Percentiles rank a stretch among this genome's conserved stretches.
Conservation (phyloP, 2,888 invertebrate genomes). For the Orchesella flavescens region DNA sequence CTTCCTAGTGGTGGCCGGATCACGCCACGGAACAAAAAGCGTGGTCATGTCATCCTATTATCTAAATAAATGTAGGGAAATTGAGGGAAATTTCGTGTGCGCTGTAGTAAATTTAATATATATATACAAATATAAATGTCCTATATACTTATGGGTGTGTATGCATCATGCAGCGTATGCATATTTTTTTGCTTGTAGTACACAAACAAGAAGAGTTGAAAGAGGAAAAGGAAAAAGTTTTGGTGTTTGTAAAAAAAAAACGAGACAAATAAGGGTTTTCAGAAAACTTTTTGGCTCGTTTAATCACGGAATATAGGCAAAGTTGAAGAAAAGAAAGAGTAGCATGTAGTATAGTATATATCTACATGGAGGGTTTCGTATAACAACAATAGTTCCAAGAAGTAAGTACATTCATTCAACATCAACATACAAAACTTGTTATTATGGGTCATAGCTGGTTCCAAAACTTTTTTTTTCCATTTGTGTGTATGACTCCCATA, state of each 20-base stretch:
- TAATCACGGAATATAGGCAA: conserved; percentile 38
- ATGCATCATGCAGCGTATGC: no score
- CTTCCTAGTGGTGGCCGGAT: conserved; percentile 12
- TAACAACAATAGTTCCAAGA: no score
- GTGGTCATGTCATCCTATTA: conserved; percentile 36
- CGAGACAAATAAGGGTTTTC: conserved; percentile 25
- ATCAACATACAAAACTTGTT: background rate
- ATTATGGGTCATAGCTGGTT: background rate
- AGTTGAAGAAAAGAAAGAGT: background rate
- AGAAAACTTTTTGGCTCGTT: conserved; percentile 36
- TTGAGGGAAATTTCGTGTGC: no score
- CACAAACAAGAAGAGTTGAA: background rate
- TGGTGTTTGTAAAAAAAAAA: conserved; percentile 23
- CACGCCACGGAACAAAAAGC: conserved; percentile 34
- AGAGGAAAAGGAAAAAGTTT: conserved; percentile 10
- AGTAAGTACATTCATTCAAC: background rate
- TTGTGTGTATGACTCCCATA: background rate
- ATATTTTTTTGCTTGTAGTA: background rate
- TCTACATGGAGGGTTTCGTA: no score
- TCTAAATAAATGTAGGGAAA: conserved; percentile 15
- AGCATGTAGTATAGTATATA: no score
- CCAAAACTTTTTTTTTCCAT: no score
- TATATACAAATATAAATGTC: no score
- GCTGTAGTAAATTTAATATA: no score
- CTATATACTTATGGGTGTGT: background rate